Base-by-base conservation (phyloP, 2,797 vertebrate species). In the Halcyon leucocephala region DNA sequence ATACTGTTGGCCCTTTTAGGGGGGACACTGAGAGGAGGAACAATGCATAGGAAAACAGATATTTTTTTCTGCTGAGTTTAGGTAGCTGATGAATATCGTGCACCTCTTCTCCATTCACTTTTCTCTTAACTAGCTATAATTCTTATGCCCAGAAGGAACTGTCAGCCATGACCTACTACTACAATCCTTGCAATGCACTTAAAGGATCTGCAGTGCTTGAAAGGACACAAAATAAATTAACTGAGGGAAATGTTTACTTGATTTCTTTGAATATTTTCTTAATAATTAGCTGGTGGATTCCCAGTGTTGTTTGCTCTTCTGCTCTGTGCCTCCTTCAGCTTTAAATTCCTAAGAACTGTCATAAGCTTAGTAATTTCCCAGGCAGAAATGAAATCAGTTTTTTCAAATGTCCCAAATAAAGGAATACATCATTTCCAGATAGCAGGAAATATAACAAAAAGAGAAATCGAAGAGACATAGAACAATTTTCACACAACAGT, bases 221-320 rank as follows among this genome's bases (percentile, higher is more conserved):
- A 91, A 70, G 24, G 6, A 41, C 11, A 72, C 44, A 86, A 82
- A 51, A 62, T 0, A 62, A 91, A 61, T 70, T n/a, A 74, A 64
- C 54, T 78, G 14, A 61, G 25, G 57, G 6, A 2, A 1, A 2
- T 25, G 7, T 52, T 88, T 90, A 78, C 57, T 71, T 64, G 28
- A 20, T 83, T 86, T 81, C 14, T 91, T 70, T 86, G 17, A 80
- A 86, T 83, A 74, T 82, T 74, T 86, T 86, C 22, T 81, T 77
- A 78, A 60, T 67, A 25, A 52, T 76, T 79, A 72, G 5, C 25
- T 44, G 49, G 35, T 26, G 20, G 33, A 69, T 58, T 81, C 18
- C 3, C 1, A 61, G 8, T 54, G 14, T 25, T 60, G 10, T 67
- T 89, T 92, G 9, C 33, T 78, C 16, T 90, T 60, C 39, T 24